A percentile compares a stretch with the other conserved stretches of the same genome.
Evolutionary conservation across 2,888 invertebrate genomes (phyloP).

Genomic region (Scaptomyza cyrtandrae): DNA sequence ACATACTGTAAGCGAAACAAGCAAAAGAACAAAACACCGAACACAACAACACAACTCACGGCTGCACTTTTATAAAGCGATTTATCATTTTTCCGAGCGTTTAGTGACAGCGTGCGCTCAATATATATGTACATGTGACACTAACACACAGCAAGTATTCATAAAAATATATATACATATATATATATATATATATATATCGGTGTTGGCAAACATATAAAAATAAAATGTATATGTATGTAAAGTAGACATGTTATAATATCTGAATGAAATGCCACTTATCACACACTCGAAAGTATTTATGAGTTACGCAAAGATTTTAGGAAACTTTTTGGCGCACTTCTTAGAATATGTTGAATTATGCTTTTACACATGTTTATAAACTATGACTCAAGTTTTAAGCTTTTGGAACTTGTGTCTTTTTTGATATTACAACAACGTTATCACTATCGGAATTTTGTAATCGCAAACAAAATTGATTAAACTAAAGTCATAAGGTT

Average conservation of each 20-base stretch:
- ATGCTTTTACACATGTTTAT: conserved; percentile 13
- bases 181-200: conserved; percentile 20
- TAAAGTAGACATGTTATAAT: conserved; percentile 32
- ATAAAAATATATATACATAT: background rate
- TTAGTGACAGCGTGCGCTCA: conserved; percentile 72
- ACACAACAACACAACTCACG: conserved; percentile 57
- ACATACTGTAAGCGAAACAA: conserved; percentile 30
- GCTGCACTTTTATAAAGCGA: conserved; percentile 82
- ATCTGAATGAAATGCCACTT: conserved; percentile 78
- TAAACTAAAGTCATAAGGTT: conserved; percentile 12
- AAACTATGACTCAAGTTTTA: background rate
- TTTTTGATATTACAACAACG: background rate
- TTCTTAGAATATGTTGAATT: conserved; percentile 57
- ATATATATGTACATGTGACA: conserved; percentile 25
- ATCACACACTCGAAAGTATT: conserved; percentile 48
- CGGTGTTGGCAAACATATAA: conserved; percentile 17
- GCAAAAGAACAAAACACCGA: conserved; percentile 45
- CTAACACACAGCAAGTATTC: background rate
- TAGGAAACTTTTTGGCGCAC: conserved; percentile 69
- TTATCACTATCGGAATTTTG: conserved; percentile 17
- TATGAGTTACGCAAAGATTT: conserved; percentile 67
- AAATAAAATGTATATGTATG: conserved; percentile 29
- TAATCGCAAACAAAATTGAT: conserved; percentile 25
- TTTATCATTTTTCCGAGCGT: conserved; percentile 77
- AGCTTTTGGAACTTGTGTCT: too few species aligned